These are phyloP conservation scores for Vireo altiloquus DNA, from an alignment of 2,113 vertebrate genomes.

Conservation along the genomic window DNA sequence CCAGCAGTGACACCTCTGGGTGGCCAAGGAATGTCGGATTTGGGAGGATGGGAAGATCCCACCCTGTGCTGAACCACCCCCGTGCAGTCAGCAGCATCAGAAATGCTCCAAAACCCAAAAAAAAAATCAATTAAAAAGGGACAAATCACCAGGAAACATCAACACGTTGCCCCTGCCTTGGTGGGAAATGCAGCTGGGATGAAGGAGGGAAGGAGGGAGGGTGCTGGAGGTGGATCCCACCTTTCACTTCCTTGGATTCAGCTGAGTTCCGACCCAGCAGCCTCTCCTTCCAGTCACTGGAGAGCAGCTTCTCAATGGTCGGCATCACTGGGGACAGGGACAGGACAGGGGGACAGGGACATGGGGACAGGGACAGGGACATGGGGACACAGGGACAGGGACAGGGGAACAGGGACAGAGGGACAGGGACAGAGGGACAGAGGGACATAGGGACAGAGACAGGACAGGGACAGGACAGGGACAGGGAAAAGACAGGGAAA, in stretches of 20 bases:
- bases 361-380: too few relatives aligned
- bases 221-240: conserved; percentile 54
- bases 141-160: accelerated
- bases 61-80: not conserved
- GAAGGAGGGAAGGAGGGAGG: not conserved
- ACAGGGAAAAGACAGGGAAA: too few relatives aligned
- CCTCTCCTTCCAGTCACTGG: conserved; percentile 89
- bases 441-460: too few relatives aligned
- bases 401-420: too few relatives aligned
- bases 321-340: conserved; percentile 80
- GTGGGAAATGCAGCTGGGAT: accelerated
- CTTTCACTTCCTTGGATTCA: conserved; percentile 86
- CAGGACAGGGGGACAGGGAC: too few relatives aligned
- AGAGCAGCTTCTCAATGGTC: conserved; percentile 91
- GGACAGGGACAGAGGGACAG: too few relatives aligned
- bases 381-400: not conserved
- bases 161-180: not conserved
- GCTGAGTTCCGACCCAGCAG: conserved; percentile 79
- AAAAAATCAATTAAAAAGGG: not conserved
- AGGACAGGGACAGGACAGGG: too few relatives aligned
- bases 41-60: accelerated
- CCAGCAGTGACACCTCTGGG: accelerated
- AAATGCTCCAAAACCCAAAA: too few relatives aligned
- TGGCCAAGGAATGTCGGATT: not conserved
- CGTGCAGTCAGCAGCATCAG: not conserved